Conservation (phyloP, 2,797 vertebrate species). For the Enteromius argenteus region DNA sequence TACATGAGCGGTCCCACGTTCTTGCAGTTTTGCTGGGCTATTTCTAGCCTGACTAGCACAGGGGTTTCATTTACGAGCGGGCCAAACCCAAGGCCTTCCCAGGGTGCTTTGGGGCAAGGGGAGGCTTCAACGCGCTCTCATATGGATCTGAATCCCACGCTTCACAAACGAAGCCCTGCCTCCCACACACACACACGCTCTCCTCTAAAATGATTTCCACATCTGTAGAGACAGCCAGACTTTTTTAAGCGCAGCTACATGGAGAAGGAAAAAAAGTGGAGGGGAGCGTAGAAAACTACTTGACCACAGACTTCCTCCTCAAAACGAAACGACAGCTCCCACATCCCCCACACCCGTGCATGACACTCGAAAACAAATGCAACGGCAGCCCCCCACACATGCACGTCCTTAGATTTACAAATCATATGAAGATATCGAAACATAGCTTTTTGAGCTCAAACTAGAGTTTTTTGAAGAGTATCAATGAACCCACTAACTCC, state of each 20-base stretch:
- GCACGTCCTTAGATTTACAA: not conserved
- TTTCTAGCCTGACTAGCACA: slow-evolving; percentile 63
- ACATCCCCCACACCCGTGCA: slow-evolving; percentile 72
- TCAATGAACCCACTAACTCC: slow-evolving; percentile 9
- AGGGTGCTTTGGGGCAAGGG: slow-evolving; percentile 58
- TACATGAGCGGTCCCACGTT: slow-evolving; percentile 53
- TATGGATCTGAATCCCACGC: slow-evolving; percentile 53
- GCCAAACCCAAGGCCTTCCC: slow-evolving; percentile 61
- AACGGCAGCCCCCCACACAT: slow-evolving; percentile 32
- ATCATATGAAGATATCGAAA: not conserved
- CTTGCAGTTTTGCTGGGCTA: slow-evolving; percentile 60
- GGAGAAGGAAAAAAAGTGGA: slow-evolving; percentile 76
- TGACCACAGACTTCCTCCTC: slow-evolving; percentile 93
- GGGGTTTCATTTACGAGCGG: slow-evolving; percentile 65
- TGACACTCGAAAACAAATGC: slow-evolving; percentile 38
- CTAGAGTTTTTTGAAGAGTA: not conserved
- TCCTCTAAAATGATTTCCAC: slow-evolving; percentile 64
- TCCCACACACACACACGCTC: slow-evolving; percentile 29
- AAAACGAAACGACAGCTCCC: slow-evolving; percentile 78
- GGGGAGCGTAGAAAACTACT: slow-evolving; percentile 81
- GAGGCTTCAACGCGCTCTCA: slow-evolving; percentile 46
- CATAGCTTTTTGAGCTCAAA: not conserved
- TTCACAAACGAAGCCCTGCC: slow-evolving; percentile 48
- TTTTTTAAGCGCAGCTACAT: slow-evolving; percentile 66
- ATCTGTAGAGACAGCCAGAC: slow-evolving; percentile 66